Evolutionary conservation across 2,888 invertebrate species (phyloP), one percentile per base, ranked within the genome.

Genomic region (Polydesmus complanatus): DNA sequence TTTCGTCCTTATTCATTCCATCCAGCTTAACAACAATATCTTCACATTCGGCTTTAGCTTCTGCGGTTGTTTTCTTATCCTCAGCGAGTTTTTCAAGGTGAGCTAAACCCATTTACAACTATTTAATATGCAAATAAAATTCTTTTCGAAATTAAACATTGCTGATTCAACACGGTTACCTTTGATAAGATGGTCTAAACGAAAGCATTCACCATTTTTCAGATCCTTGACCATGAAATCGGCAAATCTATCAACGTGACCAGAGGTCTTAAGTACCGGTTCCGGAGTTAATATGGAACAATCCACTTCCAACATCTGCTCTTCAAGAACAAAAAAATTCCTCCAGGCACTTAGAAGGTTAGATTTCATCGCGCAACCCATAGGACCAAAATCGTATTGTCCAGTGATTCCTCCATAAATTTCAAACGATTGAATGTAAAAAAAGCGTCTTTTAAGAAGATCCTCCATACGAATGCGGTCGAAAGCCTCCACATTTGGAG

Each of bases 161-260:
- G n/a, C n/a, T n/a, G n/a, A n/a, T n/a, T 56, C 27, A n/a, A 56
- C 3, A 14, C 3, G 2, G 22, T 89, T 86, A 59, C 88, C 88
- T 78, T 99, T 98, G 66, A 99, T 97, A 60, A 99, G 79, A 78
- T 99, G 98, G 74, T 99, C 98, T 60, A 97, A 79, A 49, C 98
- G 81, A 73, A 96, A 98, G 71, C 98, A 99, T 73, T 99, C 98
- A 3, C 98, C 98, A 66, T 83, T 91, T 73, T 89, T 88, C 0
- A 84, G 70, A 78, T 99, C 98, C 74, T 98, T 99, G 0, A 97
- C 96, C 98, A 99, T 99, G 62, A 93, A 82, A 78, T 99, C 98
- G 55, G 97, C 95, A 79, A 99, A 99, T 62, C 97, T 81, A 70
- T 98, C 98, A 0, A 98, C 97, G 75, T 99, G 98, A 0, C 98